Evolutionary conservation across 2,113 vertebrate species (phyloP).

Genomic region (Lasiurus borealis): DNA sequence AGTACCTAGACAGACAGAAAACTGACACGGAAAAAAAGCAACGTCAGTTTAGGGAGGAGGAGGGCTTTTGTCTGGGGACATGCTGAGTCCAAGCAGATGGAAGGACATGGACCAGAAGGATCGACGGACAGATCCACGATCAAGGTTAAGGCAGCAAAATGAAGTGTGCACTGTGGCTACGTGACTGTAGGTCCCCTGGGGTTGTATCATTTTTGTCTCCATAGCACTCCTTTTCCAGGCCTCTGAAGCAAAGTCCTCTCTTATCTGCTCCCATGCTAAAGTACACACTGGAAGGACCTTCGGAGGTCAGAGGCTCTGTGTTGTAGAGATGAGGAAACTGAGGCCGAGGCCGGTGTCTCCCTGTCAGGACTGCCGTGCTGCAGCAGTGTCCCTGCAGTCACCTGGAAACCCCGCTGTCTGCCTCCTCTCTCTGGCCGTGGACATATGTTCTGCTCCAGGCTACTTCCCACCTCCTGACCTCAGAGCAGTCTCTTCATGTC

Average conservation of each 20-base stretch:
- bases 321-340: neutral
- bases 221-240: neutral
- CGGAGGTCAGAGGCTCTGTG: neutral
- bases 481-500: neutral
- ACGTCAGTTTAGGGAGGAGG: neutral
- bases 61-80: neutral
- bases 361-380: neutral
- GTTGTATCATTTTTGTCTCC: neutral
- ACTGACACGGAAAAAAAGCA: neutral
- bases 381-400: neutral
- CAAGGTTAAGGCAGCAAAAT: neutral
- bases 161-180: neutral
- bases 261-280: neutral
- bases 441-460: neutral
- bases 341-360: neutral
- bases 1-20: neutral
- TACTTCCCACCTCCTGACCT: neutral
- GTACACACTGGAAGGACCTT: neutral
- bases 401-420: neutral
- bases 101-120: neutral
- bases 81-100: neutral
- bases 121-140: neutral
- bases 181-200: neutral
- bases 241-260: neutral
- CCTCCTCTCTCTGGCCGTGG: neutral